phyloP scores from a whole-genome alignment of 2,888 invertebrate genomes.

The Byasa hedistus region DNA sequence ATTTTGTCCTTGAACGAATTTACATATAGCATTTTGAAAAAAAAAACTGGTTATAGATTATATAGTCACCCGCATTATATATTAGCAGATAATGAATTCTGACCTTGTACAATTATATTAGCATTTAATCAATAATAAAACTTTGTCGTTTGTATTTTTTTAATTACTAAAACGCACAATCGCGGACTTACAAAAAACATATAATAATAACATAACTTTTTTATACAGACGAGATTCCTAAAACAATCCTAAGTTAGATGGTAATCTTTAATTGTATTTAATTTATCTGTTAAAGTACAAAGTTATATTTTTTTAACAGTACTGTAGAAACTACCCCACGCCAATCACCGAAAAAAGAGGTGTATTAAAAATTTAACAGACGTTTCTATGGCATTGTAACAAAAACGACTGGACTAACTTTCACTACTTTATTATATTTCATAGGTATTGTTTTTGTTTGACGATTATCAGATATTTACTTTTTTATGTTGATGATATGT shows the following conservation, averaged over 20 bases:
- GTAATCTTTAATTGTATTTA: neutral
- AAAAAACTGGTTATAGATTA: neutral
- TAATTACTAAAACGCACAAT: neutral
- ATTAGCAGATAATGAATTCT: neutral
- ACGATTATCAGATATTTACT: too few relatives aligned
- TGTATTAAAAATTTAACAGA: too few relatives aligned
- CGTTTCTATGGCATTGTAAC: too few relatives aligned
- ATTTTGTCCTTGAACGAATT: neutral
- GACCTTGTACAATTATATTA: neutral
- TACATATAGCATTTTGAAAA: neutral
- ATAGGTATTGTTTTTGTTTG: too few relatives aligned
- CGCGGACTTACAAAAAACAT: neutral
- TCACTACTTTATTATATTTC: too few relatives aligned
- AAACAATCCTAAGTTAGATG: neutral
- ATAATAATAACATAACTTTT: too few relatives aligned
- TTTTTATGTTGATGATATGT: too few relatives aligned
- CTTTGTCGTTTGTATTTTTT: neutral
- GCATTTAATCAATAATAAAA: neutral
- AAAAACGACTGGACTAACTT: too few relatives aligned
- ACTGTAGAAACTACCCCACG: too few relatives aligned
- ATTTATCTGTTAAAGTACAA: too few relatives aligned
- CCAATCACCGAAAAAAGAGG: too few relatives aligned
- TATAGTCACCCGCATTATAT: neutral
- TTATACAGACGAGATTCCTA: neutral
- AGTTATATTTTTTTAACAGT: too few relatives aligned